phyloP scores from a whole-genome alignment of 2,888 invertebrate species.

The Galeruca laticollis region DNA sequence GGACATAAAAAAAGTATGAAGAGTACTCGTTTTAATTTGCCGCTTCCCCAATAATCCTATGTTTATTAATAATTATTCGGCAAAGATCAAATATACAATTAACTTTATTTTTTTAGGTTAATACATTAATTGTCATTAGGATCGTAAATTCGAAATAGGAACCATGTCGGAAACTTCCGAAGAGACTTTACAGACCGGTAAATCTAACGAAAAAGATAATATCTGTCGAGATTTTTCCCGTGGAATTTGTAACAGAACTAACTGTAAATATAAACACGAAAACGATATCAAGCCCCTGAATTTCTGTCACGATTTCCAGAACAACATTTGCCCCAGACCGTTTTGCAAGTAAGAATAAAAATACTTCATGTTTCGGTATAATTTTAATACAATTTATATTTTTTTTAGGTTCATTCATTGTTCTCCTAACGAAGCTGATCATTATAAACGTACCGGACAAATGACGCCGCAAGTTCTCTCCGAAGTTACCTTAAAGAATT shows the following conservation, averaged over 20 bases:
- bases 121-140: neutral
- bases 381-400: too few relatives aligned
- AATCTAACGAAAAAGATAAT: slow-evolving; percentile 59
- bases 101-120: neutral
- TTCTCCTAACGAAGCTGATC: slow-evolving; percentile 80
- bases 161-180: slow-evolving; percentile 62
- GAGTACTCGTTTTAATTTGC: too few relatives aligned
- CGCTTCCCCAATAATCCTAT: too few relatives aligned
- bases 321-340: slow-evolving; percentile 78
- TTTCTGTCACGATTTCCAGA: slow-evolving; percentile 80
- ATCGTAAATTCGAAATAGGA: neutral
- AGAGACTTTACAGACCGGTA: slow-evolving; percentile 56
- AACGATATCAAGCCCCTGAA: slow-evolving; percentile 63
- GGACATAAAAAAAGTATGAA: too few relatives aligned
- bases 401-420: slow-evolving; percentile 79
- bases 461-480: slow-evolving; percentile 72
- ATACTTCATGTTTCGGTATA: neutral
- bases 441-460: slow-evolving; percentile 79
- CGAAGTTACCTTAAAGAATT: slow-evolving; percentile 65
- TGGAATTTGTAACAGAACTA: slow-evolving; percentile 71
- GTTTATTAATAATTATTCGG: too few relatives aligned
- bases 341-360: slow-evolving; percentile 70
- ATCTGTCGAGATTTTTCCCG: slow-evolving; percentile 72
- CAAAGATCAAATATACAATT: too few relatives aligned
- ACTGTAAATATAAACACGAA: slow-evolving; percentile 70